Base-by-base conservation (phyloP, 2,888 invertebrate species). In the Sclerodermus sp. region DNA sequence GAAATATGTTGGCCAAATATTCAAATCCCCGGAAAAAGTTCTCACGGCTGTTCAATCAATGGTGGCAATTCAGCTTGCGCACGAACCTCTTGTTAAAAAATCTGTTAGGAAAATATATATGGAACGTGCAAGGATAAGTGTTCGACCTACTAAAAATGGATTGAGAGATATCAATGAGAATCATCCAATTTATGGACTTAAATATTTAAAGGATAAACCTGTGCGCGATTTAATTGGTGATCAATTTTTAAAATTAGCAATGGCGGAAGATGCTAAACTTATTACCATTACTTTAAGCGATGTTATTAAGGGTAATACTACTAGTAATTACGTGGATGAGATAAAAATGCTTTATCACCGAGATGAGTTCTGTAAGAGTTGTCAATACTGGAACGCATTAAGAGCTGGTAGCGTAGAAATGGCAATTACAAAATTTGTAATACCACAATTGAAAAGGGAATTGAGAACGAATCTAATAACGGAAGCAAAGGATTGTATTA, bases 161-260 rank as follows among this genome's bases (percentile, higher is more conserved):
- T 73, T 89, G 31, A 96, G 96, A 79, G 92, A 94, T 68, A 95
- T 99, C 56, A 98, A 99, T 74, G 98, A 99, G 79, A 88, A 89
- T 60, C 96, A 99, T 77, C 84, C 89, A 0, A 90, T 92, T 63
- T 93, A 85, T 72, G 86, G 87, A 31, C 83, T 93, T 83, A 96
- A 96, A 74, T 99, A 96, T 74, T 72, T 98, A 38, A 91, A n/a
- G n/a, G n/a, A n/a, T n/a, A n/a, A n/a, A n/a, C n/a, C n/a, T n/a
- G n/a, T n/a, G n/a, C n/a, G n/a, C n/a, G n/a, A n/a, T n/a, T n/a
- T n/a, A n/a, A n/a, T n/a, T n/a, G n/a, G n/a, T n/a, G n/a, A n/a
- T n/a, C 93, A 96, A 76, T 99, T 89, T 78, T 81, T 99, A 18
- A 91, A 91, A 68, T 80, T 96, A 41, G 73, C 82, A 0, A 86